Evolutionary conservation across 2,797 vertebrate species (phyloP).

Genomic region (Gallinago nigripennis): DNA sequence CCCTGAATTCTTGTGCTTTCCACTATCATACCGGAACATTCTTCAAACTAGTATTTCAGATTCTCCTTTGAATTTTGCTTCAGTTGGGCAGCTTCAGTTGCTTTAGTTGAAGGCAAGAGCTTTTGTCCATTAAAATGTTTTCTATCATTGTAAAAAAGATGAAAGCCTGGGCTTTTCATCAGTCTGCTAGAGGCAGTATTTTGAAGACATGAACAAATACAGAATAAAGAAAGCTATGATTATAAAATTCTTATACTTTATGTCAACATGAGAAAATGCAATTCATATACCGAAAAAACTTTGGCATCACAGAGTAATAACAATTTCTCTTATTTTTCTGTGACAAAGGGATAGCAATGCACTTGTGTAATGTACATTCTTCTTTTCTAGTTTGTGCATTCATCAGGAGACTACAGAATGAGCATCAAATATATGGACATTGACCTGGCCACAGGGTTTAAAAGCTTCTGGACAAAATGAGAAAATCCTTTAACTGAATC

Average conservation of each 20-base stretch:
- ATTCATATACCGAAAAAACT: not conserved
- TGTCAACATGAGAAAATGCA: not conserved
- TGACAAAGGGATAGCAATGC: not conserved
- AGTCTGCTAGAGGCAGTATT: not conserved
- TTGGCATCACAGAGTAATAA: not conserved
- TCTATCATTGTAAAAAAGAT: not conserved
- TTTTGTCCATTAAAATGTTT: not conserved
- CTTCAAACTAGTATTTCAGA: not conserved
- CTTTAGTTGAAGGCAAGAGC: not conserved
- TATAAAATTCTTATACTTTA: not conserved
- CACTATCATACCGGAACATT: accelerated
- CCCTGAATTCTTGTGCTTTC: not conserved
- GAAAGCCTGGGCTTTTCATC: not conserved
- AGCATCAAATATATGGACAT: not conserved
- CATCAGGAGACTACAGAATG: not conserved
- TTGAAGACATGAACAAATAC: not conserved
- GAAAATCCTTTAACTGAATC: not conserved
- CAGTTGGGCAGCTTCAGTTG: not conserved
- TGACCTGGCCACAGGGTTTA: not conserved
- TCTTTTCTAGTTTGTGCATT: not conserved
- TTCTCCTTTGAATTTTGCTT: not conserved
- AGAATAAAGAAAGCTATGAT: not conserved
- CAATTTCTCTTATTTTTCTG: accelerated
- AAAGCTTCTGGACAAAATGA: not conserved
- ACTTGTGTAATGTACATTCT: not conserved